Conservation (phyloP, 2,113 vertebrate genomes). For the Phoenicopterus ruber region DNA sequence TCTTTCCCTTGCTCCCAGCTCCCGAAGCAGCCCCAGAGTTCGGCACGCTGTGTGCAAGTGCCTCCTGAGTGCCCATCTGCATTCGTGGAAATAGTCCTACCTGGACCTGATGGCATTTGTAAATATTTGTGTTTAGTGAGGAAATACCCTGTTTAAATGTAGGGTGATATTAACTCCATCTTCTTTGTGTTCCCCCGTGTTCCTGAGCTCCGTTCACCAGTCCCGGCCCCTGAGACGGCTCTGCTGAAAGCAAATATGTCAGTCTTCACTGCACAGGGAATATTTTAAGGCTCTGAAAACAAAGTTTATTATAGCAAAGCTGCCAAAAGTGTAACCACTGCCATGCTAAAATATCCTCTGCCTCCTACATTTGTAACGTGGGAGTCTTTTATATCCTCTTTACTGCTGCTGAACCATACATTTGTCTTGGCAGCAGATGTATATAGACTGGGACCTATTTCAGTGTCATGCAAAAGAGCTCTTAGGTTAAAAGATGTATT, state of each 20-base stretch:
- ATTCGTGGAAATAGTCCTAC: not conserved
- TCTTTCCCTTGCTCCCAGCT: not conserved
- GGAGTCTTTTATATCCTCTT: constrained; percentile 67
- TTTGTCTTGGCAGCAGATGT: constrained; percentile 63
- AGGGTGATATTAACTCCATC: not conserved
- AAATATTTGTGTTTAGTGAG: not conserved
- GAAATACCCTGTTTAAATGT: not conserved
- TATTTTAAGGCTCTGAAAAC: constrained; percentile 68
- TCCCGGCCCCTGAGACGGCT: constrained; percentile 1
- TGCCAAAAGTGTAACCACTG: constrained; percentile 62
- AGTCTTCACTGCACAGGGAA: constrained; percentile 23
- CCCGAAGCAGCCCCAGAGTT: not conserved
- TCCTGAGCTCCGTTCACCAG: not conserved
- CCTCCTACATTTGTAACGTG: constrained; percentile 61
- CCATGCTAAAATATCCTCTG: constrained; percentile 65
- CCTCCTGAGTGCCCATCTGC: not conserved
- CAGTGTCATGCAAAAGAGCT: constrained; percentile 50
- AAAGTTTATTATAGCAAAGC: constrained; percentile 58
- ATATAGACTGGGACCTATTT: constrained; percentile 54
- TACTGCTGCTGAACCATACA: constrained; percentile 46
- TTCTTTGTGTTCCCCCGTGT: not conserved
- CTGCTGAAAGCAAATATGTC: constrained; percentile 36
- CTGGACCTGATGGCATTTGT: not conserved
- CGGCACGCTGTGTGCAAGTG: accelerated
- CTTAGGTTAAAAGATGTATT: constrained; percentile 54